These are phyloP conservation scores for Xyliphius kryptos DNA, from an alignment of 2,113 vertebrate species.

Conservation along the genomic window DNA sequence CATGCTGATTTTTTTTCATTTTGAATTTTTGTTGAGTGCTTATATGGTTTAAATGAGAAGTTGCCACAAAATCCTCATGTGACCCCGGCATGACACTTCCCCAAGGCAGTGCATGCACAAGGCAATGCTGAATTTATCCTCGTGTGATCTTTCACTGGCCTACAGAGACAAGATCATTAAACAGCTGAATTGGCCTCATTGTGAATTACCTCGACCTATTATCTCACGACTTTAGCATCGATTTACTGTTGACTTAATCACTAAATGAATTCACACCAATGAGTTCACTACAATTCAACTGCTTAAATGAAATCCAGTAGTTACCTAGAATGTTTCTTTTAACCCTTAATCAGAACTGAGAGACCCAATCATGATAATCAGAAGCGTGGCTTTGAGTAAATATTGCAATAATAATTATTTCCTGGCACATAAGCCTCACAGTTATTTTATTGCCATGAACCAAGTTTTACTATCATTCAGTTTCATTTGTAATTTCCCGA, in stretches of 20 bases:
- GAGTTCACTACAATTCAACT: constrained; percentile 3
- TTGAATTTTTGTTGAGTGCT: neutral
- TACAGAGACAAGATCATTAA: constrained; percentile 18
- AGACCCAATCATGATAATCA: constrained; percentile 21
- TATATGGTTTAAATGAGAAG: constrained; percentile 1
- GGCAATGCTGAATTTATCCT: constrained; percentile 7
- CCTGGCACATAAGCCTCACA: constrained; percentile 16
- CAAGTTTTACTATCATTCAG: neutral
- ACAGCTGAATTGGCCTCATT: constrained; percentile 5
- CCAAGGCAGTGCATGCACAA: constrained; percentile 2
- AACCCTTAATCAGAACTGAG: constrained; percentile 18
- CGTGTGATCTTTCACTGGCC: neutral
- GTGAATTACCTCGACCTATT: constrained; percentile 20
- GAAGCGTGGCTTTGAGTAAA: constrained; percentile 9
- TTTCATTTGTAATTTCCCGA: neutral
- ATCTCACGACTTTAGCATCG: constrained; percentile 23
- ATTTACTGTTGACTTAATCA: constrained; percentile 28
- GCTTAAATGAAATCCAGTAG: neutral
- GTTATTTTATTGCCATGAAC: neutral
- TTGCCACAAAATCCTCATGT: too few relatives aligned
- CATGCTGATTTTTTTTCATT: constrained; percentile 12
- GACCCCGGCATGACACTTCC: neutral
- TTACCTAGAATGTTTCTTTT: constrained; percentile 7
- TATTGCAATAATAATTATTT: constrained; percentile 22
- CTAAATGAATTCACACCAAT: neutral